Percentiles rank a stretch among this genome's conserved stretches.
Evolutionary conservation across 2,888 invertebrate species (phyloP).

Genomic region (Geotrupes spiniger): DNA sequence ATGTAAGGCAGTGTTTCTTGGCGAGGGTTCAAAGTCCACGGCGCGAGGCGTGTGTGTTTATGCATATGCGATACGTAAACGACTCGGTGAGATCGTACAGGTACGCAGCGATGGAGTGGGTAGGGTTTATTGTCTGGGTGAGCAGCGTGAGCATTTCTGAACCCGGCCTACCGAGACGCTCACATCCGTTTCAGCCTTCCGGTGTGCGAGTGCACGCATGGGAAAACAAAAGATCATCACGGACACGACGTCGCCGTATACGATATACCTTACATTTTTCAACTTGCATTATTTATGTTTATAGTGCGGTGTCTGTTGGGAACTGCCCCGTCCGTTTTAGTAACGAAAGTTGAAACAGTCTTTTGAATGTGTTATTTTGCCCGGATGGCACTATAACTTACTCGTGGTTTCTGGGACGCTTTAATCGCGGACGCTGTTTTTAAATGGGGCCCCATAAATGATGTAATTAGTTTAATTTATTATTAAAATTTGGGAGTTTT

Average conservation of each 20-base stretch:
- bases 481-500: too few relatives aligned
- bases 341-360: too few relatives aligned
- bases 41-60: background rate
- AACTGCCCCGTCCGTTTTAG: too few relatives aligned
- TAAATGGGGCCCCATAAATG: too few relatives aligned
- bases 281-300: too few relatives aligned
- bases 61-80: background rate
- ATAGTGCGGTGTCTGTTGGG: too few relatives aligned
- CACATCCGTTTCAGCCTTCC: slow-evolving; percentile 45
- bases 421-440: too few relatives aligned
- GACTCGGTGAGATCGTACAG: slow-evolving; percentile 4
- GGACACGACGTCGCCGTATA: slow-evolving; percentile 13
- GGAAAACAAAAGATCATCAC: slow-evolving; percentile 26
- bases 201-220: slow-evolving; percentile 36
- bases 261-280: background rate
- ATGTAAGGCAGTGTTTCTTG: slow-evolving; percentile 2
- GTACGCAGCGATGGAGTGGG: slow-evolving; percentile 22
- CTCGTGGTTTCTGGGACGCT: too few relatives aligned
- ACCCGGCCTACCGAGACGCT: slow-evolving; percentile 40
- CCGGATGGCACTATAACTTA: too few relatives aligned
- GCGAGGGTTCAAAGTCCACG: slow-evolving; percentile 2
- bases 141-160: slow-evolving; percentile 24
- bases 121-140: slow-evolving; percentile 29
- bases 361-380: too few relatives aligned
- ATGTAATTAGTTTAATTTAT: too few relatives aligned